phyloP scores from a whole-genome alignment of 30 jellyfish, hydroid and myxozoan genomes.

The Aurelia coerulea region DNA sequence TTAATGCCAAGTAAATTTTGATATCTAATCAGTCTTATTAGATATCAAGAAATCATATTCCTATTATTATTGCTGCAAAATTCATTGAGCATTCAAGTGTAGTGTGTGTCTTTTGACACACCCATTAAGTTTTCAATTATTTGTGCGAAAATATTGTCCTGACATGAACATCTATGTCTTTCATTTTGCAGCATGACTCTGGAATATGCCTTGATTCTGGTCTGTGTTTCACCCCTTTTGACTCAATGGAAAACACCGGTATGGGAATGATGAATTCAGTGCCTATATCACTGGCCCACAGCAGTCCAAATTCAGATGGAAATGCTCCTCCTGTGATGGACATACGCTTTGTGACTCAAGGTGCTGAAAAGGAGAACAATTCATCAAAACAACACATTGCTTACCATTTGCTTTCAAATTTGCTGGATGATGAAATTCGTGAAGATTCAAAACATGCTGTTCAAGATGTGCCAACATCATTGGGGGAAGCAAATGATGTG shows the following conservation, averaged over 20 bases:
- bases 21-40: no score
- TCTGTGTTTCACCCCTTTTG: slow-evolving; percentile 37
- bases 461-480: slow-evolving; percentile 19
- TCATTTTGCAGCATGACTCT: slow-evolving; percentile 52
- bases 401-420: slow-evolving; percentile 85
- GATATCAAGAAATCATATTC: no score
- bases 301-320: slow-evolving; percentile 78
- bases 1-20: no score
- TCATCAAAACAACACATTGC: slow-evolving; percentile 90
- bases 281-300: slow-evolving; percentile 64
- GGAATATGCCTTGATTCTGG: slow-evolving; percentile 64
- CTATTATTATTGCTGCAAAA: no score
- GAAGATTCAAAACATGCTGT: slow-evolving; percentile 75
- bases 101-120: no score
- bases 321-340: slow-evolving; percentile 71
- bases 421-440: slow-evolving; percentile 90
- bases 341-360: slow-evolving; percentile 30
- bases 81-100: no score
- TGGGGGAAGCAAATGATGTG: slow-evolving; percentile 49
- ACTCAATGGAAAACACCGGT: slow-evolving; percentile 16
- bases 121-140: no score
- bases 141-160: no score
- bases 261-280: slow-evolving; percentile 27
- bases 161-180: no score
- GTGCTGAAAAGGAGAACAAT: slow-evolving; percentile 36